Base-by-base conservation (phyloP, 2,113 vertebrate genomes). In the Hippocampus zosterae region DNA sequence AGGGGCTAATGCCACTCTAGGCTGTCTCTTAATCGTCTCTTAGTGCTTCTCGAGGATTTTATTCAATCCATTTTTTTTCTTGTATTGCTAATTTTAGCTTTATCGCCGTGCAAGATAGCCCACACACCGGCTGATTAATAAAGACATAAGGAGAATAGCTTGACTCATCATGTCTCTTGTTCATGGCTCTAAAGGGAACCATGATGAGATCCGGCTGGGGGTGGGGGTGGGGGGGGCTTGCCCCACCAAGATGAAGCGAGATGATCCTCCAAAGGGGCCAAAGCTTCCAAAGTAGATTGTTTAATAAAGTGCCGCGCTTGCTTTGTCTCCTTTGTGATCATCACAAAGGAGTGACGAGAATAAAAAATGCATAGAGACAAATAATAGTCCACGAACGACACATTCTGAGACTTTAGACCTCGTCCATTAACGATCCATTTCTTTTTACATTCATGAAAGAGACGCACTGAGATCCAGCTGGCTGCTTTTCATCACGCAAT, bases 71-170 rank as follows among this genome's bases (percentile, higher is more conserved):
- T n/a, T 74, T 18, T n/a, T 74, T 18, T 13, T 60, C 42, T 73
- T 75, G 67, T 60, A 27, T 57, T 69, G 78, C 73, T 86, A 85
- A 89, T 87, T 59, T 87, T 83, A 75, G 72, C 63, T 37, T 71
- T 69, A 65, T 79, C 57, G 72, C 50, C 33, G 67, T 72, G 72
- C 53, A 42, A 8, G 40, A 63, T 71, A 73, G 41, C 77, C 68
- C 79, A 83, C 42, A 29, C 69, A 74, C 1, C 53, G 56, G 25
- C 72, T 67, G 37, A 61, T 57, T 72, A 80, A 75, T 65, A 64
- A 41, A 67, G 55, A 59, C 67, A 53, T 57, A 40, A 73, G 53
- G 64, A 37, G 69, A 41, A 8, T 27, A 74, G 75, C 68, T 29
- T 25, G 8, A 41, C 33, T 72, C 57, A 66, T 73, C 23, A 53